These are phyloP conservation scores for Trididemnum clinides DNA, from an alignment of 23 tunicate species.

Conservation along the genomic window DNA sequence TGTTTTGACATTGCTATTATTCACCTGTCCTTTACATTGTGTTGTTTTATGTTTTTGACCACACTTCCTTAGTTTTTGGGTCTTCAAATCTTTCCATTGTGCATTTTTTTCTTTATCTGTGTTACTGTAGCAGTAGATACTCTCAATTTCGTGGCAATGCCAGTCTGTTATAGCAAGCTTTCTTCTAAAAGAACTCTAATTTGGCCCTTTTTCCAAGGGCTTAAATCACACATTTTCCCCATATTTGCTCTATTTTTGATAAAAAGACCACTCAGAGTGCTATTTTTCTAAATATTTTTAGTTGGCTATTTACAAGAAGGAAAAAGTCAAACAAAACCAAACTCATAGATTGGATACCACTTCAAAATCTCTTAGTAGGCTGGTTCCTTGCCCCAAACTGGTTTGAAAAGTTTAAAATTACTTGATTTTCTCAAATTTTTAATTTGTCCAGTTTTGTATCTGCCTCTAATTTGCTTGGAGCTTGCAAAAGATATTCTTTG, in stretches of 20 bases:
- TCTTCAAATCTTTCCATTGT: neutral
- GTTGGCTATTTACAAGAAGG: no score
- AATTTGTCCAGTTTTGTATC: no score
- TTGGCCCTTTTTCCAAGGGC: neutral
- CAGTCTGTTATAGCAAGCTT: neutral
- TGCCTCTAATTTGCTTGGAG: no score
- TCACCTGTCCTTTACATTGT: neutral
- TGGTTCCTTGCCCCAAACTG: no score
- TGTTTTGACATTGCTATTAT: neutral
- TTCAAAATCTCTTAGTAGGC: no score
- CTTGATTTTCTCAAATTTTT: no score
- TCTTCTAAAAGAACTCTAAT: neutral
- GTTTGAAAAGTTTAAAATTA: no score
- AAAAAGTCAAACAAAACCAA: no score
- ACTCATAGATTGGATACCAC: no score
- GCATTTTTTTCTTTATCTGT: neutral
- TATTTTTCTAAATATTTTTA: no score
- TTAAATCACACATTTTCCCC: neutral
- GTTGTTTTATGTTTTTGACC: neutral
- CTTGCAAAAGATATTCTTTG: no score
- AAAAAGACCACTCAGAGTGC: no score
- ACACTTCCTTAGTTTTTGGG: neutral
- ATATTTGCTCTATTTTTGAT: neutral
- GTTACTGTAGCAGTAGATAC: neutral
- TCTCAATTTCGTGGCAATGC: neutral